A percentile compares a stretch with the other conserved stretches of the same genome.
phyloP scores from a whole-genome alignment of 2,797 vertebrate species.

The Apogon hyalosoma region DNA sequence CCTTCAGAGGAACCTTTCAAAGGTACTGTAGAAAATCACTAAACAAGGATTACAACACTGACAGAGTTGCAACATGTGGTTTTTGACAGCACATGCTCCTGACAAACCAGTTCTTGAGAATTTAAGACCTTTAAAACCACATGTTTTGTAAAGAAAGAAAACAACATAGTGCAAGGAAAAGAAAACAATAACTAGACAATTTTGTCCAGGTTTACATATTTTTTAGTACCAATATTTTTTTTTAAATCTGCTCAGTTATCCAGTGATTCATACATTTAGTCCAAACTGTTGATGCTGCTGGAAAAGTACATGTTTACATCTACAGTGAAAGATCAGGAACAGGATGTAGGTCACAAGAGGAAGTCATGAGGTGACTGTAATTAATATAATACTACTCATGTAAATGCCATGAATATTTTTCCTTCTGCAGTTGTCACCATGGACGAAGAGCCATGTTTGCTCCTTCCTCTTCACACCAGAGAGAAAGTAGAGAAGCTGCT shows the following conservation, averaged over 20 bases:
- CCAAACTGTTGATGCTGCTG: background rate
- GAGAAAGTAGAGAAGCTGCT: slow-evolving; percentile 96
- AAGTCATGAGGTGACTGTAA: background rate
- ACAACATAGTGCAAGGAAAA: slow-evolving; percentile 1
- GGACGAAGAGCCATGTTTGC: slow-evolving; percentile 86
- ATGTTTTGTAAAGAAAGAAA: slow-evolving; percentile 20
- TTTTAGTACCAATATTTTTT: background rate
- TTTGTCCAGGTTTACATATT: background rate
- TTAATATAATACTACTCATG: background rate
- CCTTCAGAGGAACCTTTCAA: slow-evolving; percentile 45
- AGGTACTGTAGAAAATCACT: slow-evolving; percentile 45
- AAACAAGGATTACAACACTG: slow-evolving; percentile 46
- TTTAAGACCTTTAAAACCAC: slow-evolving; percentile 39
- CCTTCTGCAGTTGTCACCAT: slow-evolving; percentile 85
- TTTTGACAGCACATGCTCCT: slow-evolving; percentile 13
- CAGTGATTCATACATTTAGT: background rate
- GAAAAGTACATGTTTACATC: background rate
- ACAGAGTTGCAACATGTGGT: slow-evolving; percentile 31
- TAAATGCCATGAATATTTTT: slow-evolving; percentile 1
- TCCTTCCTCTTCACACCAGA: slow-evolving; percentile 88
- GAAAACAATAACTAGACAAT: background rate
- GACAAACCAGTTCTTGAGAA: slow-evolving; percentile 59
- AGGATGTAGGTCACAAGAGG: slow-evolving; percentile 8
- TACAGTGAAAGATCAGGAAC: background rate
- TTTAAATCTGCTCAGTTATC: background rate